phyloP scores from a whole-genome alignment of 2,113 vertebrate species.

The Odontesthes bonariensis region DNA sequence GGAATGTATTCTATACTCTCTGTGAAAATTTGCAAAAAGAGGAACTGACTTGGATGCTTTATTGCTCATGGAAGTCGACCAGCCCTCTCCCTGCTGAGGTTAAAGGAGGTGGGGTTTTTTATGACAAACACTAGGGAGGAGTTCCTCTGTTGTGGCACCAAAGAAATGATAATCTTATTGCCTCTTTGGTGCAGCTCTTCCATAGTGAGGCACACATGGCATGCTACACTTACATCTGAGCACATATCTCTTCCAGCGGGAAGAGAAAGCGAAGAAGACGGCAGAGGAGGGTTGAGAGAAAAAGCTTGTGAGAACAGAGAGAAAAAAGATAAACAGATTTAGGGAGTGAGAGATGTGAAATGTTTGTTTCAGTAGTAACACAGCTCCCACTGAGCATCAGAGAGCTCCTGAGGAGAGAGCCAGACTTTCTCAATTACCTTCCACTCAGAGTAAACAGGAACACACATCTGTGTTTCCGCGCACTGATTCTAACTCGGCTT shows the following conservation, averaged over 20 bases:
- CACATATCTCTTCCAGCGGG: conserved; percentile 31
- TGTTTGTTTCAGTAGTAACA: conserved; percentile 65
- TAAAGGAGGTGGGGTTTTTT: conserved; percentile 14
- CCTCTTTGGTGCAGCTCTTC: conserved; percentile 29
- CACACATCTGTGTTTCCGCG: conserved; percentile 59
- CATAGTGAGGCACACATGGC: conserved; percentile 19
- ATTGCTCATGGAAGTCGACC: conserved; percentile 17
- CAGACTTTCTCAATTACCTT: conserved; percentile 74
- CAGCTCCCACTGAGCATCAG: conserved; percentile 47
- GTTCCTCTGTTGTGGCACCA: conserved; percentile 12
- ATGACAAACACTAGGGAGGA: conserved; percentile 28
- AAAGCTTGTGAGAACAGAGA: conserved; percentile 32
- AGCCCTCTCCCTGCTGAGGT: conserved; percentile 37
- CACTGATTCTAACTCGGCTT: conserved; percentile 32
- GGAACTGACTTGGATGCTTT: conserved; percentile 43
- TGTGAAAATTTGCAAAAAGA: conserved; percentile 2
- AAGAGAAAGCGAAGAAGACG: conserved; percentile 2
- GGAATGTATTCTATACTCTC: background rate
- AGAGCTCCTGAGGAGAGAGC: conserved; percentile 61
- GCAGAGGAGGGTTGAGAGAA: background rate
- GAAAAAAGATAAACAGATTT: conserved; percentile 39
- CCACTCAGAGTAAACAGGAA: conserved; percentile 68
- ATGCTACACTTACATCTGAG: background rate
- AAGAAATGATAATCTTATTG: conserved; percentile 13
- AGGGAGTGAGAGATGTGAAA: conserved; percentile 42